Conservation (phyloP, 2,113 vertebrate species). For the zebrafish (Danio rerio) region DNA sequence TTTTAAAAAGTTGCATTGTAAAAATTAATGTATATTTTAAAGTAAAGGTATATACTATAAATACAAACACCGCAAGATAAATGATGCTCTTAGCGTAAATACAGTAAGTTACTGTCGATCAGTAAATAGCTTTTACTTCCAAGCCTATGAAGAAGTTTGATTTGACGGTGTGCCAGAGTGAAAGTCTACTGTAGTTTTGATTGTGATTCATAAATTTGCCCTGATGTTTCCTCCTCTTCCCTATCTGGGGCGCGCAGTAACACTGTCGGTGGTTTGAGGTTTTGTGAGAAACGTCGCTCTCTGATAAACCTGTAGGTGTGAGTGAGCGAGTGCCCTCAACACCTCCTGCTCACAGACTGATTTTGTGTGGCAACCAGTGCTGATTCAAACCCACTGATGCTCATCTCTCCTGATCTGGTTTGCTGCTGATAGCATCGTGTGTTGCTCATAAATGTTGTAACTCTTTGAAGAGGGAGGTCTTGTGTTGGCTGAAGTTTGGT, state of each 20-base stretch:
- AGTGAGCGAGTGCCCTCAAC: background rate
- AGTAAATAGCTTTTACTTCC: background rate
- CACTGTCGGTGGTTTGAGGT: constrained; percentile 15
- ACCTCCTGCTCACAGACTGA: constrained; percentile 34
- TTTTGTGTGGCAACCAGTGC: constrained; percentile 42
- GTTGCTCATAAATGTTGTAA: background rate
- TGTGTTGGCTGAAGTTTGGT: background rate
- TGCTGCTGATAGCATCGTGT: background rate
- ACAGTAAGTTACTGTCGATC: too few species aligned
- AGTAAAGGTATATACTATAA: too few species aligned
- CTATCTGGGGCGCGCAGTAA: constrained; percentile 1
- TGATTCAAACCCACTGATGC: constrained; percentile 11
- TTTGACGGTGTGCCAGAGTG: constrained; percentile 39
- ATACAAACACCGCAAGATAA: too few species aligned
- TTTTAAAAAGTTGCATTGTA: too few species aligned
- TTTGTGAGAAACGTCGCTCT: background rate
- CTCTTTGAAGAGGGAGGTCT: background rate
- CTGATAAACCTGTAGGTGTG: constrained; percentile 24
- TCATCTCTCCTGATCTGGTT: background rate
- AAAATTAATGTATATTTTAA: too few species aligned
- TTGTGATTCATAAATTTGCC: constrained; percentile 63
- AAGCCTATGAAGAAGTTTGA: constrained; percentile 20
- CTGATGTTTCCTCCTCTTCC: constrained; percentile 57
- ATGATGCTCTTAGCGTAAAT: too few species aligned
- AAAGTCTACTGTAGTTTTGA: constrained; percentile 61